Evolutionary conservation across 2,797 vertebrate genomes (phyloP).

Genomic region (Merluccius polli): DNA sequence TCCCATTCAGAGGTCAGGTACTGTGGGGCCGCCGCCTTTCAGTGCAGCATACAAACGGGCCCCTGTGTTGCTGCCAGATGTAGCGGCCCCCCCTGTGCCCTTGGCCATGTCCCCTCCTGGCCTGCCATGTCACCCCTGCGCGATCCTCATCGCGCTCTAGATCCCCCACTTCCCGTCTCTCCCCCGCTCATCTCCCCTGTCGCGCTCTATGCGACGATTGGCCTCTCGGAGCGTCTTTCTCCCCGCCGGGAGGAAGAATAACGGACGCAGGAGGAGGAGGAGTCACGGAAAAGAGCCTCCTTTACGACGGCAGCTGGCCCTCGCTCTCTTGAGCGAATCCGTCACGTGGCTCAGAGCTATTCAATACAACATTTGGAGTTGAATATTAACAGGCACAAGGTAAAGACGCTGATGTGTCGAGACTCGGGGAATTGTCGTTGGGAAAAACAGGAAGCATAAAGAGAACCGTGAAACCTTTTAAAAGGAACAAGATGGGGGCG

Average conservation of each 20-base stretch:
- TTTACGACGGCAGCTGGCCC: no score
- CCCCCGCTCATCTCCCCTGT: no score
- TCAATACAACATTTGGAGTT: neutral
- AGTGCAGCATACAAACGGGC: conserved; percentile 42
- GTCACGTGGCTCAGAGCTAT: no score
- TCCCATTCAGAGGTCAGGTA: conserved; percentile 32
- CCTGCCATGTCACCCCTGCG: neutral
- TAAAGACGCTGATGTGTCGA: neutral
- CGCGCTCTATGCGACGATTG: no score
- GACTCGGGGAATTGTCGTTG: neutral
- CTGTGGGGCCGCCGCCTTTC: conserved; percentile 20
- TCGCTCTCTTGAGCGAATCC: no score
- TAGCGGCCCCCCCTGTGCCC: neutral
- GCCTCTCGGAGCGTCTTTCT: no score
- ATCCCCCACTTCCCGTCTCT: no score
- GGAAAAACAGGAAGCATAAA: neutral
- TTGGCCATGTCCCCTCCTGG: neutral
- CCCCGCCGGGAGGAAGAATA: no score
- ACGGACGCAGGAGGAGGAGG: no score
- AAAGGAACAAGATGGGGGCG: neutral
- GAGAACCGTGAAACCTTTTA: neutral
- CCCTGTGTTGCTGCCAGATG: conserved; percentile 34
- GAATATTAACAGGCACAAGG: neutral
- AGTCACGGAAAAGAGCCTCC: no score
- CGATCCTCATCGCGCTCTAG: neutral